These are phyloP conservation scores for Bucorvus abyssinicus DNA, from an alignment of 2,797 vertebrate genomes.

Conservation along the genomic window DNA sequence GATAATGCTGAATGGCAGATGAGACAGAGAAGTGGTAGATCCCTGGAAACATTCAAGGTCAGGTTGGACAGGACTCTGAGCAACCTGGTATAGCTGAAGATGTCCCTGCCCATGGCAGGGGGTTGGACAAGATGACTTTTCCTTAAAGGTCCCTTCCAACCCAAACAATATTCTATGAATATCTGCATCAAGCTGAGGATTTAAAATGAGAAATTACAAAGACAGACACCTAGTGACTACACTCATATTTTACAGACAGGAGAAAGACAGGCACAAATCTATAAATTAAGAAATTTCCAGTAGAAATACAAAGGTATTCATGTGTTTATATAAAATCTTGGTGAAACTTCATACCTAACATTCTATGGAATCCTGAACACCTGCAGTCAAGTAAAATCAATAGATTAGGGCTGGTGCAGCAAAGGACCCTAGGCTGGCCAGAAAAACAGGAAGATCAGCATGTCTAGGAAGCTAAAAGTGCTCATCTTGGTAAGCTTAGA, in stretches of 20 bases:
- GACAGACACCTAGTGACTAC: not conserved
- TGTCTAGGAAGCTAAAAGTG: not conserved
- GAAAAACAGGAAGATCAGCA: not conserved
- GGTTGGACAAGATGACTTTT: not conserved
- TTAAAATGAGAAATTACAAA: not conserved
- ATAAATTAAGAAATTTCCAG: not conserved
- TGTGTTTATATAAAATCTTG: not conserved
- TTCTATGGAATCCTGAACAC: not conserved
- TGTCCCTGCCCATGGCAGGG: not conserved
- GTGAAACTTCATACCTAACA: not conserved
- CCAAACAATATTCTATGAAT: not conserved
- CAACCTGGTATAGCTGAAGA: not conserved
- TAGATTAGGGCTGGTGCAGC: not conserved
- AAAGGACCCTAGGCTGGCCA: not conserved
- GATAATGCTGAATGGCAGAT: not conserved
- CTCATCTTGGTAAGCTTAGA: not conserved
- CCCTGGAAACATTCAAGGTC: not conserved
- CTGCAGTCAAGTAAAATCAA: not conserved
- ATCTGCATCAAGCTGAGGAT: not conserved
- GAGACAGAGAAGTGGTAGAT: not conserved
- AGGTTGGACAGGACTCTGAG: not conserved
- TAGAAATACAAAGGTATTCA: not conserved
- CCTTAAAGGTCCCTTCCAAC: not conserved
- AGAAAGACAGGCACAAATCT: not conserved
- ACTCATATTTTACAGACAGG: not conserved